Evolutionary conservation across 2,113 vertebrate genomes (phyloP).

Genomic region (Neodontobutis hainanensis): DNA sequence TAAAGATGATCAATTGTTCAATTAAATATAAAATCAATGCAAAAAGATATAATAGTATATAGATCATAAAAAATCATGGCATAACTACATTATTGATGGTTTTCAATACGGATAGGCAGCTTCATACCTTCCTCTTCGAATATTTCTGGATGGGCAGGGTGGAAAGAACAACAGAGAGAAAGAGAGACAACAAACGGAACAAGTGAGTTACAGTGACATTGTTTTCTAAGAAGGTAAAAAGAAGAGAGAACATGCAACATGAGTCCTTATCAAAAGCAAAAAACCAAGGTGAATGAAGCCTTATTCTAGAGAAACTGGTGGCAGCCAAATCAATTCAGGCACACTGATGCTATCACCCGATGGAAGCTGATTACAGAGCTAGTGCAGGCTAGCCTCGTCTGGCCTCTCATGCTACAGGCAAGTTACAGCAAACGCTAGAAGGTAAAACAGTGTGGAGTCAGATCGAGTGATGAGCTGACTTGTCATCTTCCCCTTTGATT

Average conservation of each 20-base stretch:
- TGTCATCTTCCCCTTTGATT: too few relatives aligned
- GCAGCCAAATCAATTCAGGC: neutral
- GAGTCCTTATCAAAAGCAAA: neutral
- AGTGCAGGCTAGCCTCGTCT: neutral
- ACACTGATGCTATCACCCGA: slow-evolving; percentile 1
- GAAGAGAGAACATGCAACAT: slow-evolving; percentile 24
- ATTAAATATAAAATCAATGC: neutral
- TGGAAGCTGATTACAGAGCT: neutral
- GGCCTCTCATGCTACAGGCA: slow-evolving; percentile 26
- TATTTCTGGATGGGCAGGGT: slow-evolving; percentile 84
- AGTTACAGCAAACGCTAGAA: slow-evolving; percentile 24
- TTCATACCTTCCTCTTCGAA: slow-evolving; percentile 95
- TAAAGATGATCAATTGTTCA: slow-evolving; percentile 2
- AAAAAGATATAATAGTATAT: neutral
- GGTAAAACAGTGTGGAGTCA: neutral
- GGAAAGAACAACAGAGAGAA: slow-evolving; percentile 22
- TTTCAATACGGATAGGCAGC: slow-evolving; percentile 81
- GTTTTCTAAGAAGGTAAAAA: neutral
- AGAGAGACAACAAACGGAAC: neutral
- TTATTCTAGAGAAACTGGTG: neutral
- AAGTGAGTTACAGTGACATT: neutral
- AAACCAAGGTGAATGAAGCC: neutral
- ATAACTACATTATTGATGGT: slow-evolving; percentile 1
- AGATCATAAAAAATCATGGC: slow-evolving; percentile 33
- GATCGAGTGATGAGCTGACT: neutral